Base-by-base conservation (phyloP, 1,140 invertebrate species). In the Uloborus diversus region DNA sequence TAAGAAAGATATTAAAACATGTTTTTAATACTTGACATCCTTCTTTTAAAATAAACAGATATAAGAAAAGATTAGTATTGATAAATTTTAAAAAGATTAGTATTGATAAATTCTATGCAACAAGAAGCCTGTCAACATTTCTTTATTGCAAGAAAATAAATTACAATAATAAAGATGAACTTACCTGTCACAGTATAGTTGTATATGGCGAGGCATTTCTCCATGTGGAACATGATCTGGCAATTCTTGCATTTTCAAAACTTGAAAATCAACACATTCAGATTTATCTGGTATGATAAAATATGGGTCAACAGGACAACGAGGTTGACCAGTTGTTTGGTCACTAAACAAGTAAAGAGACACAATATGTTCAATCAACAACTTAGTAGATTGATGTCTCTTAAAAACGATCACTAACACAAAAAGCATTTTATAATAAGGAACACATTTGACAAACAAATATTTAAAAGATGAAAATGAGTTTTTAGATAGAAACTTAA, bases 261-360 rank as follows among this genome's bases (percentile, higher is more conserved):
- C 87, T 86, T 92, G 91, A 86, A 95, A 99, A 88, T 99, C 98
- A 4, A 99, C 94, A 87, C 98, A 99, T 82, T 92, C 90, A 85
- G 97, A 99, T 87, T 98, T 98, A 85, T 99, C 98, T 28, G 98
- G 97, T 35, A 92, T 92, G 81, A 99, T 98, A 85, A 97, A 98
- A 86, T 95, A 99, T 4, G 98, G 98, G 89, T 99, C 98, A 27
- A 99, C 85, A 2, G 98, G 97, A 87, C 98, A 99, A 84, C 96
- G 81, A 7, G 92, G 91, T 62, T 93, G 88, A 73, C 94, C 95
- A 81, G 94, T 92, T 89, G 64, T 49, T 30, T 80, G 78, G 37
- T 80, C 78, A 65, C 73, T 78, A n/a, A 32, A 2, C 17, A 53
- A 53, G 17, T n/a, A 42, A 47, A 61, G 33, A 17, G n/a, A 30